Conservation (phyloP, 2,888 invertebrate species). For the Ectobius pallidus region DNA sequence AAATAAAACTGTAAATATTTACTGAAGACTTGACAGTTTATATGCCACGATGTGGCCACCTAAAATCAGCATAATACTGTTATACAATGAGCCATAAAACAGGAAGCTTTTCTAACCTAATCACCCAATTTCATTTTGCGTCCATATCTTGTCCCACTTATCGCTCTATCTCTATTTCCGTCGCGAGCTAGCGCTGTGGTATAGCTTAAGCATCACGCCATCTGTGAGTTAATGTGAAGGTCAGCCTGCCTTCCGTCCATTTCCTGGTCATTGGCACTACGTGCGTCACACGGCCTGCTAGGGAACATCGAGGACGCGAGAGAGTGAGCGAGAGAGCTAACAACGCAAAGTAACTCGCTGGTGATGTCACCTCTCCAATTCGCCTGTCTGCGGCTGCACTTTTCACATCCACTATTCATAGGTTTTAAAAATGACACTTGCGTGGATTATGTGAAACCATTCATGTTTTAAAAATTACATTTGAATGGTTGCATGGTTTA, state of each 20-base stretch:
- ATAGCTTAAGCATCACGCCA: slow-evolving; percentile 10
- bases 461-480: too few relatives aligned
- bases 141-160: slow-evolving; percentile 1
- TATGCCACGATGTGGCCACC: too few relatives aligned
- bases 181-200: background rate
- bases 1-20: too few relatives aligned
- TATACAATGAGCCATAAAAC: too few relatives aligned
- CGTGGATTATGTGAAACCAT: too few relatives aligned
- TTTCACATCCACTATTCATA: too few relatives aligned
- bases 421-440: too few relatives aligned
- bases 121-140: background rate
- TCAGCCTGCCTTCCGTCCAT: slow-evolving; percentile 34
- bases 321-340: background rate
- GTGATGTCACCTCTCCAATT: background rate
- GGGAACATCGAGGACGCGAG: slow-evolving; percentile 50
- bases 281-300: slow-evolving; percentile 37
- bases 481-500: too few relatives aligned
- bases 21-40: too few relatives aligned
- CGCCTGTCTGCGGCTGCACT: too few relatives aligned
- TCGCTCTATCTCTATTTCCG: background rate
- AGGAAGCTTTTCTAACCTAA: slow-evolving; percentile 15
- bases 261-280: slow-evolving; percentile 44
- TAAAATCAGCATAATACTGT: too few relatives aligned
- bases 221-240: slow-evolving; percentile 36
- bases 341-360: slow-evolving; percentile 20